Base-by-base conservation (phyloP, 2,113 vertebrate genomes). In the Ramphastos sulfuratus region DNA sequence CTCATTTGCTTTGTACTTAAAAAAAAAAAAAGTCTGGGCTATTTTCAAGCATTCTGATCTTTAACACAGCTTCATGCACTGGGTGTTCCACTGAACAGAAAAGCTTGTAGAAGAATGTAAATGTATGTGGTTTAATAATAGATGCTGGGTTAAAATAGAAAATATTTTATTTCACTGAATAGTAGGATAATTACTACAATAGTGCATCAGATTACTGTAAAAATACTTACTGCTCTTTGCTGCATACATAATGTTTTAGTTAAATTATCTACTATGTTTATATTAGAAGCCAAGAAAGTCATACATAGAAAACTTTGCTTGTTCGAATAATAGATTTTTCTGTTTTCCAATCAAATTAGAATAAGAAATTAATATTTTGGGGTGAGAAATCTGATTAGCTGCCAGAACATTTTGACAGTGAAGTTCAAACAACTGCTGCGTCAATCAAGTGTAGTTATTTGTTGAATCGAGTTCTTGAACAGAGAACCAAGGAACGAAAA, bases 221-320 rank as follows among this genome's bases (percentile, higher is more conserved):
- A 96, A 94, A 96, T 94, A 94, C 94, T 96, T 96, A 94, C 56
- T 87, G 84, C 66, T 92, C 84, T 91, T 87, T 96, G 87, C 79
- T 93, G 92, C 84, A 91, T 88, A 90, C 94, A 94, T 90, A 94
- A 92, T 90, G 92, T 96, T 95, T 96, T 93, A 91, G 85, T 95
- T 96, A 95, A 92, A 95, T 96, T 95, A 95, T 96, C 92, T 92
- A 73, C 72, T 78, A 16, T 92, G 90, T 95, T 96, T 90, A 83
- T 85, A 42, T 92, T 93, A 85, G 70, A 95, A 93, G 78, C 76
- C 92, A 96, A 91, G 90, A 85, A 95, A 94, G 59, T 93, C 11
- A 75, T 89, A 95, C 54, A 75, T 79, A 79, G 92, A 93, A 92
- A 85, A 92, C 79, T 56, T 77, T 58, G 69, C 82, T 94, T 95